A percentile compares a stretch with the other conserved stretches of the same genome.
phyloP scores from a whole-genome alignment of 2,797 vertebrate species.

The Pempheris klunzingeri region DNA sequence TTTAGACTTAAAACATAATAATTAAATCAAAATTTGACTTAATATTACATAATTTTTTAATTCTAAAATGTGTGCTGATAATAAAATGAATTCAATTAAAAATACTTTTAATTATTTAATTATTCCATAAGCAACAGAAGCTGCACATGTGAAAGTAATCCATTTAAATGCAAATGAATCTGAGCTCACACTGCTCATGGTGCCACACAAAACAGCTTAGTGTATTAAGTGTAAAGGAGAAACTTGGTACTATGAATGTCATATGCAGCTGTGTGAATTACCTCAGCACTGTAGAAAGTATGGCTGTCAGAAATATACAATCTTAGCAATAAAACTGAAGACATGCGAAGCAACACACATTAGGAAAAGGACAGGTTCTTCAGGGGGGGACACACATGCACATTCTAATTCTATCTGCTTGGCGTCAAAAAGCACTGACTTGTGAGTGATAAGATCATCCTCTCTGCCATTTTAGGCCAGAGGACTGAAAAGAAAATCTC shows the following conservation, averaged over 20 bases:
- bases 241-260: conserved; percentile 31
- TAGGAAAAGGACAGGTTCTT: conserved; percentile 24
- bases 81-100: too few relatives aligned
- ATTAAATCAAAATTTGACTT: too few relatives aligned
- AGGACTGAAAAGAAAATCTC: conserved; percentile 18
- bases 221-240: too few relatives aligned
- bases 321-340: conserved; percentile 47
- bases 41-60: not conserved
- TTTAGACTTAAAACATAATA: not conserved
- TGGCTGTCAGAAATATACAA: conserved; percentile 38
- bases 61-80: too few relatives aligned
- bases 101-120: too few relatives aligned
- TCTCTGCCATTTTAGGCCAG: conserved; percentile 23
- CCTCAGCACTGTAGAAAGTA: conserved; percentile 7
- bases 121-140: not conserved
- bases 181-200: not conserved
- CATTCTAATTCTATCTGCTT: conserved; percentile 29
- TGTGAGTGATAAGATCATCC: conserved; percentile 47
- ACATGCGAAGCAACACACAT: conserved; percentile 35
- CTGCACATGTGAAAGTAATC: not conserved
- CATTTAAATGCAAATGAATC: not conserved
- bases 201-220: conserved; percentile 17
- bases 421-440: conserved; percentile 38
- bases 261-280: conserved; percentile 24
- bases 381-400: conserved; percentile 23